Conservation (phyloP, 2,113 vertebrate species). For the Notiomystis cincta region DNA sequence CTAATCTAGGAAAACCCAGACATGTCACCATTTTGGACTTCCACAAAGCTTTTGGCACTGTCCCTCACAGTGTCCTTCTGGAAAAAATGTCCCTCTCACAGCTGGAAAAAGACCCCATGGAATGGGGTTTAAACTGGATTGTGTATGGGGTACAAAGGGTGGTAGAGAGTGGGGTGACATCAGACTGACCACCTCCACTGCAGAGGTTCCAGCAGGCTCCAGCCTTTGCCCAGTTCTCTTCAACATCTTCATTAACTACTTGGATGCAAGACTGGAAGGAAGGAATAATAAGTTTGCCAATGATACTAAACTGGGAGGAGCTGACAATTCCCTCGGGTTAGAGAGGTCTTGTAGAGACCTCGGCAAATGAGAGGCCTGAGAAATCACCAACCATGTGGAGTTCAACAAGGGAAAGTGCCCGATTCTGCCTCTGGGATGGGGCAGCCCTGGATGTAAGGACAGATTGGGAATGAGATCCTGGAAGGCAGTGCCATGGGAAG, state of each 20-base stretch:
- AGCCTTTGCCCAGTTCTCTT: neutral
- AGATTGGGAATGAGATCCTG: neutral
- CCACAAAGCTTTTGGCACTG: neutral
- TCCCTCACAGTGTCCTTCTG: neutral
- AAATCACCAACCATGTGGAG: neutral
- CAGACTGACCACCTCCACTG: neutral
- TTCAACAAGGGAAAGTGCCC: accelerated
- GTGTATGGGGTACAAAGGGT: neutral
- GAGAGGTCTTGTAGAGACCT: neutral
- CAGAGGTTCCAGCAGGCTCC: neutral
- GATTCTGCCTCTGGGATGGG: neutral
- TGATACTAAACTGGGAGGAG: accelerated
- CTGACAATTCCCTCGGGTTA: neutral
- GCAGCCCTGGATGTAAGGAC: accelerated
- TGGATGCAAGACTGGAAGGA: neutral
- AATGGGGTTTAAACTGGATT: no score
- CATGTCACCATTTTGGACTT: neutral
- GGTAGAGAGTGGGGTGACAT: no score
- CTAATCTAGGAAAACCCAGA: neutral
- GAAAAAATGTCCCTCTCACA: neutral
- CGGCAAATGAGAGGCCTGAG: neutral
- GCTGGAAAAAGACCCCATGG: no score
- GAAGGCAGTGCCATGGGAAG: neutral
- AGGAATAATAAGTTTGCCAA: neutral
- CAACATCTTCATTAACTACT: neutral